Percentiles rank a stretch among this genome's conserved stretches.
phyloP scores from a whole-genome alignment of 2,797 vertebrate genomes.

The Myoxocephalus aenaeus region DNA sequence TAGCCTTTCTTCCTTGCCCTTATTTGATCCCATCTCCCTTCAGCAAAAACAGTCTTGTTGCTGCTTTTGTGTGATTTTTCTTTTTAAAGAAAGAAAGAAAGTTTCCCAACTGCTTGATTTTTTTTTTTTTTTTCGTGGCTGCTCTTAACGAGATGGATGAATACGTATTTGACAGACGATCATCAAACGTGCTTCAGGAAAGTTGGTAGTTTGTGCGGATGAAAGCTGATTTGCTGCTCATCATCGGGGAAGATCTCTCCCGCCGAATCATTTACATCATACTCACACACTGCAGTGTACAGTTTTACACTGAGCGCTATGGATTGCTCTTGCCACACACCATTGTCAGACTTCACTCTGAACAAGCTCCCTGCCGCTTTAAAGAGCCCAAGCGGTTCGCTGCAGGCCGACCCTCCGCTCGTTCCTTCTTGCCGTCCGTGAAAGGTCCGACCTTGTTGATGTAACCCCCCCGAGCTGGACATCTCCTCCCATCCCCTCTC shows the following conservation, averaged over 20 bases:
- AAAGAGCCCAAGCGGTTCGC: background rate
- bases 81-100: conserved; percentile 14
- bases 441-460: conserved; percentile 33
- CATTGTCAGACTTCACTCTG: background rate
- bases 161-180: conserved; percentile 37
- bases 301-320: background rate
- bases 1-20: conserved; percentile 22
- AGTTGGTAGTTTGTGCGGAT: background rate
- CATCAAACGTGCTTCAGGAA: conserved; percentile 2
- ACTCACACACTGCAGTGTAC: background rate
- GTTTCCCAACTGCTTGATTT: background rate
- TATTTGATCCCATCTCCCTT: conserved; percentile 50
- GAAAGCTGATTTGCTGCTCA: background rate
- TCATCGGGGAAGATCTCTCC: background rate
- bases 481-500: conserved; percentile 12
- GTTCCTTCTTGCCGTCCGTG: background rate
- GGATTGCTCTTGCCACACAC: background rate
- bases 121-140: background rate
- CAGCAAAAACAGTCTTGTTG: conserved; percentile 33
- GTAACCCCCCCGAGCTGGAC: conserved; percentile 30
- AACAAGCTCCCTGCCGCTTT: background rate
- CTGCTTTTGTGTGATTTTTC: conserved; percentile 3
- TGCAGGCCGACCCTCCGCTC: background rate
- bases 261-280: background rate
- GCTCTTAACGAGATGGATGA: conserved; percentile 35